Base-by-base conservation (phyloP, 2,888 invertebrate species). In the Morinoia aosen region DNA sequence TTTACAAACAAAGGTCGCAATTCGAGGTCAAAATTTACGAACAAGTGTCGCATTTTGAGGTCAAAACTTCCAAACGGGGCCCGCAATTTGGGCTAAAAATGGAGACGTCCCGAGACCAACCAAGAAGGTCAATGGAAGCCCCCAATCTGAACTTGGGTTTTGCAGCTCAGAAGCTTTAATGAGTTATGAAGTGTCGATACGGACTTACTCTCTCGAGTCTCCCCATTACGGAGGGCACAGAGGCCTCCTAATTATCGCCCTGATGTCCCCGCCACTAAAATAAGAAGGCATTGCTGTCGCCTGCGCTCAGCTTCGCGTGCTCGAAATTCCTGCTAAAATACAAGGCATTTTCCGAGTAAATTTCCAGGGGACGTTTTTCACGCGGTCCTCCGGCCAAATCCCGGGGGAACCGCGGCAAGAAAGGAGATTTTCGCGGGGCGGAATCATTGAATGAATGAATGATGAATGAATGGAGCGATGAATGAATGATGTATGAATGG, bases 101-200 rank as follows among this genome's bases (percentile, higher is more conserved):
- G 14, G 16, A 88, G 88, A 4, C 40, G 3, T 25, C 90, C 40
- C 40, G 88, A 40, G n/a, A 88, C 88, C 88, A 19, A n/a, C n/a
- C n/a, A 33, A 40, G 90, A 39, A 16, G 40, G n/a, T 39, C 25
- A 90, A 40, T 48, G 40, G 90, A 25, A 90, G 90, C 90, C 90
- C 40, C 90, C 90, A 90, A 90, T 90, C 90, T 90, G 90, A 90
- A 90, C 90, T 90, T 90, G 90, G 16, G 16, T 40, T 48, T 48
- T 40, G 16, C 40, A 40, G 90, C 90, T 90, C 40, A 90, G 90
- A 25, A 39, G 90, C 90, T 90, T 40, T 90, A 40, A 90, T 90
- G 90, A 48, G 40, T 90, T 90, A 8, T 90, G 90, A 90, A 90
- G 90, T 90, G 90, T 90, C 90, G 90, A 90, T 90, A 39, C 40